Evolutionary conservation across 2,113 vertebrate genomes (phyloP), one percentile per base, ranked within the genome.

Genomic region (Epinephelus cyanopodus): DNA sequence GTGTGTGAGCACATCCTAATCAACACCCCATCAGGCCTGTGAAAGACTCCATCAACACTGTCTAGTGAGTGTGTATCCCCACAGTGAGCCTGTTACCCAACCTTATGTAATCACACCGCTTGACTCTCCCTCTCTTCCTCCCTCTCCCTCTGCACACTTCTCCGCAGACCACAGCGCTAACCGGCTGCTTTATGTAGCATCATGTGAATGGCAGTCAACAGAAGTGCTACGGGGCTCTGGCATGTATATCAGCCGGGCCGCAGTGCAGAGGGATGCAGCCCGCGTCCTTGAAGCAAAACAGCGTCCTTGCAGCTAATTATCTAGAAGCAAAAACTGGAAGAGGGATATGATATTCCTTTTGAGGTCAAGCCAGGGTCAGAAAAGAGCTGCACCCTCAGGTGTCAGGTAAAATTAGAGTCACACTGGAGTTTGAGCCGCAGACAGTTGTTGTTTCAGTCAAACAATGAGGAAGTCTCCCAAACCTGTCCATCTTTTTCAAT

Each of bases 31-130:
- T 88, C 92, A 89, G 90, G 74, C 69, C 81, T 89, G 94, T 91
- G 92, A 94, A 95, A 91, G 84, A 89, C 91, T 93, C 89, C 86
- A 93, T 93, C 92, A 91, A 92, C 91, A 93, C 92, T 64, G 79
- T 88, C 66, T 78, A 66, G 77, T 74, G 85, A 87, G 85, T 81
- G 89, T 87, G 89, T 85, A 47, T 83, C 76, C 88, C 88, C 90
- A 89, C 87, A 73, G 87, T 64, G 81, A 85, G 86, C 78, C 83
- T 84, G 88, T 82, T 90, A 90, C 78, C 90, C 81, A 74, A 25
- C 82, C 81, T 92, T 90, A 91, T 81, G 89, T 87, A 92, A 93
- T 89, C 83, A 81, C 83, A 27, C 72, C 12, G 70, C 81, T 85
- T 66, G 42, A 69, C 82, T 85, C 79, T 82, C 79, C 29, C 58